Evolutionary conservation across 35 echinoderm and acorn worm species (phyloP).

Genomic region (Apostichopus californicus): DNA sequence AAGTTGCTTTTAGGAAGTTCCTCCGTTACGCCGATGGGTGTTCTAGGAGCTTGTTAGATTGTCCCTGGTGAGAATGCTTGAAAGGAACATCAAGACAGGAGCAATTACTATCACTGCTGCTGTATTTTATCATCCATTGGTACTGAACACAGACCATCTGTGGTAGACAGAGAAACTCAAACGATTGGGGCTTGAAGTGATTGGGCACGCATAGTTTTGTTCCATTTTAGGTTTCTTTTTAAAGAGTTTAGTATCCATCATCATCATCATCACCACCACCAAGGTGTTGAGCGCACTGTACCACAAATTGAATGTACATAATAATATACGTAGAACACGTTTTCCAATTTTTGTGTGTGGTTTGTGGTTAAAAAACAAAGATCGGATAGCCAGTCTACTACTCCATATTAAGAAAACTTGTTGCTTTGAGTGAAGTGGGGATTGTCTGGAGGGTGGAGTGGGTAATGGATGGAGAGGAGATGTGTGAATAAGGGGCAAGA

Average conservation of each 20-base stretch:
- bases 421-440: neutral
- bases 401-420: neutral
- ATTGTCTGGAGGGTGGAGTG: too few species aligned
- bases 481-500: too few species aligned
- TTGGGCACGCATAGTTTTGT: neutral
- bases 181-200: neutral
- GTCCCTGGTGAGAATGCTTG: neutral
- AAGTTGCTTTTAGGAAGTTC: neutral
- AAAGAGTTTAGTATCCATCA: neutral
- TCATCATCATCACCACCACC: neutral
- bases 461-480: too few species aligned
- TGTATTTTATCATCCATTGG: neutral
- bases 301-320: neutral
- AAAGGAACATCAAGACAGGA: neutral
- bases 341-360: neutral
- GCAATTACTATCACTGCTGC: neutral
- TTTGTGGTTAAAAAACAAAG: neutral
- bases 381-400: neutral
- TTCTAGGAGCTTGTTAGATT: neutral
- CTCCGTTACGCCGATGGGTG: neutral
- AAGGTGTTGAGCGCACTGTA: neutral
- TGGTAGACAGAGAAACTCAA: neutral
- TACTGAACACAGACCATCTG: neutral
- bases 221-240: neutral
- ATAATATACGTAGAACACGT: neutral